Evolutionary conservation across 2,797 vertebrate species (phyloP).

Genomic region (Myotis vivesi): DNA sequence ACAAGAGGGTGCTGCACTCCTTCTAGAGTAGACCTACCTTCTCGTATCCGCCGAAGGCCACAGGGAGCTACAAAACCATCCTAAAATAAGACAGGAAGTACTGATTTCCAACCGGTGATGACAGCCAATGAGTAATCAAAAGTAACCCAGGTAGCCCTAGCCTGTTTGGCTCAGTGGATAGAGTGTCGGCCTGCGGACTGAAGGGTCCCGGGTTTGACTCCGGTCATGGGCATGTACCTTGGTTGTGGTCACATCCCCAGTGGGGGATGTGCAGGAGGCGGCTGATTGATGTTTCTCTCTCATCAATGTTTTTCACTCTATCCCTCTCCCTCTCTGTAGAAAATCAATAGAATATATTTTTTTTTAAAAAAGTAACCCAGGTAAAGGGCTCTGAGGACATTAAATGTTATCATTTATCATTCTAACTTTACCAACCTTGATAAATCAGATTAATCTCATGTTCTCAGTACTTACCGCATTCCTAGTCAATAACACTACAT

Average conservation of each 20-base stretch:
- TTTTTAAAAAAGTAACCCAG: background rate
- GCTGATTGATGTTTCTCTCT: too few relatives aligned
- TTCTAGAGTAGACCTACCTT: background rate
- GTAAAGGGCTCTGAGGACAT: background rate
- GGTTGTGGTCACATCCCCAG: too few relatives aligned
- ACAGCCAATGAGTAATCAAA: background rate
- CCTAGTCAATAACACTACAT: background rate
- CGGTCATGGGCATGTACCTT: too few relatives aligned
- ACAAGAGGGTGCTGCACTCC: slow-evolving; percentile 24
- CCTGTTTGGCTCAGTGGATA: too few relatives aligned
- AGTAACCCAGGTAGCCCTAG: background rate
- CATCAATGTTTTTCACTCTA: too few relatives aligned
- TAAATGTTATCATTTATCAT: background rate
- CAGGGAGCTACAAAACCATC: background rate
- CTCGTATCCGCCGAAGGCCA: too few relatives aligned
- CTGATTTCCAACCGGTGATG: background rate
- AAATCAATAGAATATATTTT: too few relatives aligned
- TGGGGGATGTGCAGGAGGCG: too few relatives aligned
- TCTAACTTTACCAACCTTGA: background rate
- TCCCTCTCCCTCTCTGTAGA: too few relatives aligned
- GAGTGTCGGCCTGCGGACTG: too few relatives aligned
- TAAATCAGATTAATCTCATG: background rate
- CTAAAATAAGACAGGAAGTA: background rate
- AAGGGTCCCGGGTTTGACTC: too few relatives aligned
- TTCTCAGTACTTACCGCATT: background rate